Conservation (phyloP, 1,140 invertebrate genomes). For the Lethocerus indicus region DNA sequence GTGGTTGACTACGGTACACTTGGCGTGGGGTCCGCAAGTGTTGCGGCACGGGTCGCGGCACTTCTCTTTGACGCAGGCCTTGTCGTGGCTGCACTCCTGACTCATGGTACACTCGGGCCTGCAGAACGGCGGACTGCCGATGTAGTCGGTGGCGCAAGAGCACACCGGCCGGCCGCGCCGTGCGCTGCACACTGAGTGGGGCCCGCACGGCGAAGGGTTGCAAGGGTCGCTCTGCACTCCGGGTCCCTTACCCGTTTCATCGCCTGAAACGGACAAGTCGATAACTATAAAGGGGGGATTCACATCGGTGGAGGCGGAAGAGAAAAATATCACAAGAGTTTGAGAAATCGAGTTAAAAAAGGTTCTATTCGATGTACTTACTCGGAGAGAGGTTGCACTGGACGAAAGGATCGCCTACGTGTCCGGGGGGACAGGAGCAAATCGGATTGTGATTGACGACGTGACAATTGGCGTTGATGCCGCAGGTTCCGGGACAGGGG, state of each 20-base stretch:
- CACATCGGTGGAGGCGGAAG: too few relatives aligned
- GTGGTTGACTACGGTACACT: constrained; percentile 65
- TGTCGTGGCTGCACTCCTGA: constrained; percentile 38
- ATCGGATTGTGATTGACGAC: constrained; percentile 70
- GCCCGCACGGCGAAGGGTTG: constrained; percentile 62
- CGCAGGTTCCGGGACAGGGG: constrained; percentile 63
- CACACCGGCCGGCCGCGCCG: constrained; percentile 58
- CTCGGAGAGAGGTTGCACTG: constrained; percentile 38
- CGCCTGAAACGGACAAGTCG: too few relatives aligned
- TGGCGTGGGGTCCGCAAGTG: constrained; percentile 59
- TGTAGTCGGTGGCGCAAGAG: constrained; percentile 45
- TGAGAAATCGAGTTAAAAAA: constrained; percentile 1
- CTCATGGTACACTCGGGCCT: constrained; percentile 37
- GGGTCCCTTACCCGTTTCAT: constrained; percentile 15
- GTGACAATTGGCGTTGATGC: constrained; percentile 48
- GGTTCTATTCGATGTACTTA: too few relatives aligned
- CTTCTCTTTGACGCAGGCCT: constrained; percentile 64
- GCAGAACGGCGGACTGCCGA: constrained; percentile 37
- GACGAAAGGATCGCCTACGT: constrained; percentile 63
- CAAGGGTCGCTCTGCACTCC: constrained; percentile 41
- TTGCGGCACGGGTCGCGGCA: constrained; percentile 57
- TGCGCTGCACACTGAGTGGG: constrained; percentile 69
- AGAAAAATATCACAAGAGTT: too few relatives aligned
- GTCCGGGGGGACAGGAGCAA: constrained; percentile 53
- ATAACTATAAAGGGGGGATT: background rate